Evolutionary conservation across 2,113 vertebrate species (phyloP), one percentile per base, ranked within the genome.

Genomic region (Oncorhynchus keta): DNA sequence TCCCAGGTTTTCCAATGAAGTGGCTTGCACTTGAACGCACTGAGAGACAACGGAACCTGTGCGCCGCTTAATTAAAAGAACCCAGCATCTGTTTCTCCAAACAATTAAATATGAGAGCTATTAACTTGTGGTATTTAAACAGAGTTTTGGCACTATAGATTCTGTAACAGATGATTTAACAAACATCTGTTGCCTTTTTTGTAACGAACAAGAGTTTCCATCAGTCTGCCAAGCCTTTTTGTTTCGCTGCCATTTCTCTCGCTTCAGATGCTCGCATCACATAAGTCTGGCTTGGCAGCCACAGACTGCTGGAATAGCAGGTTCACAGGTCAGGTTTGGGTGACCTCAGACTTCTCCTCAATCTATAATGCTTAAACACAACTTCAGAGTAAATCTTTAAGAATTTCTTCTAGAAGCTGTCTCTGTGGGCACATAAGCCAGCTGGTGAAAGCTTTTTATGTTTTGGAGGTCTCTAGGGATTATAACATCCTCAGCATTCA

Each of bases 101-200:
- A 81, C 66, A 79, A 88, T 93, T 91, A 89, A 89, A 92, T 81
- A 88, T 81, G 83, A 87, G 83, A 64, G 82, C 83, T 80, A 89
- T 88, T 84, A 88, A 87, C 79, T 80, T 72, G 83, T 84, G 81
- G 75, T 78, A 86, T 89, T 90, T 88, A 88, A 89, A 87, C 51
- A 55, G 77, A 83, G 74, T 86, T 86, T 82, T 83, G 84, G 81
- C 75, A 77, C 71, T 83, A 80, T 83, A 81, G 77, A 77, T 93
- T 89, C 87, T 83, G 90, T 81, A 90, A 92, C 87, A 94, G 89
- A 89, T 91, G 90, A 92, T 89, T 93, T 85, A 89, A 69, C 90
- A 89, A 91, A 87, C 90, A 92, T 89, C 87, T 92, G 90, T 77
- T 86, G 84, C n/a, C 78, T 85, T 82, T 55, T 76, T 89, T 87